Percentiles rank a stretch among this genome's conserved stretches.
These are phyloP conservation scores for Holothuria glaberrima DNA, from an alignment of 35 echinoderm and acorn worm species.

Conservation along the genomic window DNA sequence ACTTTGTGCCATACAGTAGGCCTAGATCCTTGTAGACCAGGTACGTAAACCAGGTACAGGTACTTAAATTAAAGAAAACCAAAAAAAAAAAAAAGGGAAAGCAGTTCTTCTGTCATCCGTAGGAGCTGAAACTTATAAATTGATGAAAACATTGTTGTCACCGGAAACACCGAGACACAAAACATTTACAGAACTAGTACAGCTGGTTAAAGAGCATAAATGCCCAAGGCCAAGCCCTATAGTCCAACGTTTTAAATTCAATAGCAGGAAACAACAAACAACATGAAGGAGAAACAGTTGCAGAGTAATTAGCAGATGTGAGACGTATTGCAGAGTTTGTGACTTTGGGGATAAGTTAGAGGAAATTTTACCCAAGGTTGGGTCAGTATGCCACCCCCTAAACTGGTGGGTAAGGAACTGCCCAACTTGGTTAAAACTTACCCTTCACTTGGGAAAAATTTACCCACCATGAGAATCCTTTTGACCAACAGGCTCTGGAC, in stretches of 20 bases:
- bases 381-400: too few relatives aligned
- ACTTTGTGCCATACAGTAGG: too few relatives aligned
- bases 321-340: slow-evolving; percentile 43
- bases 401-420: too few relatives aligned
- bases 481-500: too few relatives aligned
- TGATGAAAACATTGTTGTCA: not conserved
- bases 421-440: too few relatives aligned
- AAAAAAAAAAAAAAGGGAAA: not conserved
- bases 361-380: too few relatives aligned
- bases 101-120: not conserved
- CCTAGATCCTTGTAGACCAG: too few relatives aligned
- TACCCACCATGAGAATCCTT: too few relatives aligned
- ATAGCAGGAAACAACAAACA: slow-evolving; percentile 49
- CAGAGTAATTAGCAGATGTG: slow-evolving; percentile 32
- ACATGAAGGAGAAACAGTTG: slow-evolving; percentile 14
- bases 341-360: slow-evolving; percentile 41
- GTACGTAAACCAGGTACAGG: too few relatives aligned
- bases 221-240: slow-evolving; percentile 23
- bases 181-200: slow-evolving; percentile 28
- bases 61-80: slow-evolving; percentile 26
- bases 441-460: too few relatives aligned
- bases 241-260: slow-evolving; percentile 42
- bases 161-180: slow-evolving; percentile 3
- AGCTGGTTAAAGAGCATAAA: slow-evolving; percentile 30
- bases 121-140: slow-evolving; percentile 25